Percentiles rank a stretch among this genome's conserved stretches.
phyloP scores from a whole-genome alignment of 2,797 vertebrate species.

The Sciaenops ocellatus region DNA sequence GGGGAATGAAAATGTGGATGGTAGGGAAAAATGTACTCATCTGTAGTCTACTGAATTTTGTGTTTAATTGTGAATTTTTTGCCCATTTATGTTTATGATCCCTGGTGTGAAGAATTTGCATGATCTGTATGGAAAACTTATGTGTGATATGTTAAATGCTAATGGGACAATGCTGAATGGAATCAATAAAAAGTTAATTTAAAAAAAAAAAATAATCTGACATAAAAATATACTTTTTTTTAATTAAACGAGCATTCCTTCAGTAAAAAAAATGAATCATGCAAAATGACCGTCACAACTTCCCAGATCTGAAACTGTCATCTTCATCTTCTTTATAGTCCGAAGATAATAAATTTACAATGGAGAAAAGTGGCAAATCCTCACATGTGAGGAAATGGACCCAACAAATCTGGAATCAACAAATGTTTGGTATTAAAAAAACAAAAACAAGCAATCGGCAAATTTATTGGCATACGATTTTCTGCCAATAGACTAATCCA shows the following conservation, averaged over 20 bases:
- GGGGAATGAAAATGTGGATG: too few relatives aligned
- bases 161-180: too few relatives aligned
- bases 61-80: too few relatives aligned
- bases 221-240: neutral
- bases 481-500: conserved; percentile 25
- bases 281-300: neutral
- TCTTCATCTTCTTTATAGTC: neutral
- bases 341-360: neutral
- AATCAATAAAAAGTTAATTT: too few relatives aligned
- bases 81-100: too few relatives aligned
- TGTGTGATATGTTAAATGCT: too few relatives aligned
- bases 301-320: neutral
- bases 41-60: too few relatives aligned
- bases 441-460: neutral
- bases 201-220: too few relatives aligned
- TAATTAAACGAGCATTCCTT: neutral
- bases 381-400: conserved; percentile 2
- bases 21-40: too few relatives aligned
- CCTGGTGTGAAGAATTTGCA: too few relatives aligned
- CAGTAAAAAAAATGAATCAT: neutral
- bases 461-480: conserved; percentile 10
- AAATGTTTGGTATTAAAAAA: conserved; percentile 11
- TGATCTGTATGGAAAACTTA: too few relatives aligned
- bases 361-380: neutral
- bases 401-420: conserved; percentile 9